Base-by-base conservation (phyloP, 2,888 invertebrate genomes). In the Eupithecia subfuscata region DNA sequence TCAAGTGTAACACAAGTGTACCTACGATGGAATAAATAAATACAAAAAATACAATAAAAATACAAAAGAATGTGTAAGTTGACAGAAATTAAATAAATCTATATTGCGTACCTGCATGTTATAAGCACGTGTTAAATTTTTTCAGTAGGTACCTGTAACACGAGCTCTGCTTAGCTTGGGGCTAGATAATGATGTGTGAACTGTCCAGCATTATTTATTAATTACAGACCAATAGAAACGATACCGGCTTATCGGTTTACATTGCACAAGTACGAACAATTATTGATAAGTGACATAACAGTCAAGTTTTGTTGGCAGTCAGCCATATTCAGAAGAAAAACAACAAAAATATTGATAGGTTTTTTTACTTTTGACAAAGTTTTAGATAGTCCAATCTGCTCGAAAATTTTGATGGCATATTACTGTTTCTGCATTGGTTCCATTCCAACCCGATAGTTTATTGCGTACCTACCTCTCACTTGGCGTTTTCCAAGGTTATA, bases 81-180 rank as follows among this genome's bases (percentile, higher is more conserved):
- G 18, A 18, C 6, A 45, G 45, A 45, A 45, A 45, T 45, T 0
- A 60, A 60, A 60, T 14, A 60, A 60, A 25, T 16, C 30, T 63
- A 70, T 65, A 69, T 91, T 84, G 8, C 9, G 9, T 92, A 92
- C 82, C 88, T 87, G 84, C 81, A 83, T 82, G 87, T 89, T 88
- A 90, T 92, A 90, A 92, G 88, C 88, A 87, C 81, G 87, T 86
- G 87, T 92, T 91, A 1, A 30, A 30, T 30, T 30, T 1, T 30
- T 30, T 30, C 30, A n/a, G n/a, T 30, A 30, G 30, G 30, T 30
- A 30, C 30, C 30, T 3, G 3, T 30, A 30, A 30, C 30, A 30
- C 3, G 3, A 30, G 30, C 1, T n/a, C n/a, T 30, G 30, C 30
- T 30, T 30, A 30, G 30, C 1, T 30, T 30, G 30, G 30, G 30